These are phyloP conservation scores for Megamerina dolium DNA, from an alignment of 2,888 invertebrate genomes.

Conservation along the genomic window DNA sequence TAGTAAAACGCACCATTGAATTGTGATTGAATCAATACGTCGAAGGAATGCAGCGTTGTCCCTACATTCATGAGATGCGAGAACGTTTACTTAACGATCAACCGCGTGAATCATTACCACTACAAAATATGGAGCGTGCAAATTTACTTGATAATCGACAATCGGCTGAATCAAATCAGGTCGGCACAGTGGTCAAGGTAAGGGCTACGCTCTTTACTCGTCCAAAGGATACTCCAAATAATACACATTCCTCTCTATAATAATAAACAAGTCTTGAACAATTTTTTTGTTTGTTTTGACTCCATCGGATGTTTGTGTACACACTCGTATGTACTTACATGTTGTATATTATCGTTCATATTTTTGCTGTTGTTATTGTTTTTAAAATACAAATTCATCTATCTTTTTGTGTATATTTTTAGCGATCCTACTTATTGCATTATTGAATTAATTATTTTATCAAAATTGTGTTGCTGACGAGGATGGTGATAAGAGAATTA, in stretches of 20 bases:
- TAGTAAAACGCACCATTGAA: background rate
- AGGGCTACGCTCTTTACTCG: conserved; percentile 48
- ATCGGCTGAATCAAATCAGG: conserved; percentile 61
- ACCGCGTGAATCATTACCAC: conserved; percentile 58
- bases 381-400: too few relatives aligned
- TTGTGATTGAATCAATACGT: background rate
- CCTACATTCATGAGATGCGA: conserved; percentile 90
- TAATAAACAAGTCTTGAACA: too few relatives aligned
- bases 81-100: conserved; percentile 76
- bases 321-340: too few relatives aligned
- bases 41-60: conserved; percentile 60
- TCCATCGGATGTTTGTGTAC: too few relatives aligned
- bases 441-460: background rate
- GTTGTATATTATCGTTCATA: too few relatives aligned
- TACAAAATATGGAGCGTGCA: conserved; percentile 57
- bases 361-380: too few relatives aligned
- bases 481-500: conserved; percentile 23
- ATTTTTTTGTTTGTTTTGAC: too few relatives aligned
- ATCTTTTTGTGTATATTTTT: too few relatives aligned
- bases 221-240: conserved; percentile 46
- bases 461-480: background rate
- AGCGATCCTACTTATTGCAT: too few relatives aligned
- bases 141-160: conserved; percentile 49
- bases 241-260: too few relatives aligned
- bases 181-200: conserved; percentile 87